Base-by-base conservation (phyloP, 35 echinoderm and acorn worm species). In the Chiridota heheva region DNA sequence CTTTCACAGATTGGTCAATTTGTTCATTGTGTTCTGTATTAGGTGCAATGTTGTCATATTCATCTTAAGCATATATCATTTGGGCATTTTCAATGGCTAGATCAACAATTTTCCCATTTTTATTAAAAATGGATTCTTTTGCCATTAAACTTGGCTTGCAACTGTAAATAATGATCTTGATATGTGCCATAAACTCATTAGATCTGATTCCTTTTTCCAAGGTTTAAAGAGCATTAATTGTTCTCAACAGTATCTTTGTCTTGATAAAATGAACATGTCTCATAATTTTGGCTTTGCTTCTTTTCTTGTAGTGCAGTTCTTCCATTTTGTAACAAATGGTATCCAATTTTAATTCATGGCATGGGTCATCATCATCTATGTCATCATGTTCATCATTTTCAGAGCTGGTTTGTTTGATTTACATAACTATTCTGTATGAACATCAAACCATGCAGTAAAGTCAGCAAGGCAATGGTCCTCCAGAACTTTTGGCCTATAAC, bases 181-280 rank as follows among this genome's bases (percentile, higher is more conserved):
- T 56, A 84, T 39, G 32, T 70, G 51, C 2, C 6, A 71, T 49
- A 84, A 71, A 71, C 81, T 36, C 12, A 70, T 64, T 6, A 84
- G 25, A 38, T 70, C 44, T 30, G 42, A 58, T 40, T 84, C 81
- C 22, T 8, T 2, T 71, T 49, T 46, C 81, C 67, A 84, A 15
- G 81, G 81, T 18, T 39, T 43, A 58, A 70, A 84, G 10, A 84
- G 72, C 47, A 84, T 36, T 34, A 84, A 35, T 65, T 84, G 62
- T 33, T 84, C 81, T 58, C 81, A 35, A 36, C 35, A 71, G 65
- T 70, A 84, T 44, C 72, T 71, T 84, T 78, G 38, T 41, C 17
- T 66, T 28, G 29, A 33, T 4, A 36, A 3, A 66, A 29, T 35
- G 62, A 66, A 66, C 62, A 66, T 66, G 37, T 28, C 62, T 28